Evolutionary conservation across 2,797 vertebrate genomes (phyloP), one percentile per base, ranked within the genome.

Genomic region (Xenentodon cancila): DNA sequence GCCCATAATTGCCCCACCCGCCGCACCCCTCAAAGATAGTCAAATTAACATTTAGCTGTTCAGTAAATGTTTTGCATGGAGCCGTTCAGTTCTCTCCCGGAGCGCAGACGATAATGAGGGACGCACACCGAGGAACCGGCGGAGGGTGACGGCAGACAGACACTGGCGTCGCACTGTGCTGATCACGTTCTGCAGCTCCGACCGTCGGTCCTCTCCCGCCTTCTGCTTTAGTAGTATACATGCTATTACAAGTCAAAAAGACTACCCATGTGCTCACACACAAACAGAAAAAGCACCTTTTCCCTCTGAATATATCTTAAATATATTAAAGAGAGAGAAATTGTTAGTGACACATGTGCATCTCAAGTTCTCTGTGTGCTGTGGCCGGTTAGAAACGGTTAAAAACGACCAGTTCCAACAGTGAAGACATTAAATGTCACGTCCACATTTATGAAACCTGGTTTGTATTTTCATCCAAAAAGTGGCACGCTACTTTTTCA

Each of bases 1-100:
- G 43, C 7, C 48, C 66, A 67, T 87, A 86, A 90, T 88, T 87
- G 72, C 73, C 72, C 62, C 64, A 63, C 40, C 55, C 71, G 64
- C 71, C 71, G 43, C 71, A 47, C 56, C 45, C 66, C 69, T 56
- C 46, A 68, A 78, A 81, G 66, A 86, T 85, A 80, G 56, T 75
- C 73, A 84, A 85, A 89, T 88, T 76, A 88, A 88, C 71, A 85
- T 88, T 89, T 85, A 84, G 70, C 81, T 86, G 73, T 85, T 81
- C 60, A 69, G 45, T 82, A 72, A 79, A 71, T 88, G 77, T 66
- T 84, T 64, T 61, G 34, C 34, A 13, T 37, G 34, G 12, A 13
- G 53, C n/a, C 13, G 30, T 25, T 46, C 25, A 68, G 48, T 40
- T 58, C 57, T 2, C 17, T 65, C 55, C 37, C 56, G 44, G 48